Evolutionary conservation across 2,888 invertebrate species (phyloP).

Genomic region (Drosophila basisetae): DNA sequence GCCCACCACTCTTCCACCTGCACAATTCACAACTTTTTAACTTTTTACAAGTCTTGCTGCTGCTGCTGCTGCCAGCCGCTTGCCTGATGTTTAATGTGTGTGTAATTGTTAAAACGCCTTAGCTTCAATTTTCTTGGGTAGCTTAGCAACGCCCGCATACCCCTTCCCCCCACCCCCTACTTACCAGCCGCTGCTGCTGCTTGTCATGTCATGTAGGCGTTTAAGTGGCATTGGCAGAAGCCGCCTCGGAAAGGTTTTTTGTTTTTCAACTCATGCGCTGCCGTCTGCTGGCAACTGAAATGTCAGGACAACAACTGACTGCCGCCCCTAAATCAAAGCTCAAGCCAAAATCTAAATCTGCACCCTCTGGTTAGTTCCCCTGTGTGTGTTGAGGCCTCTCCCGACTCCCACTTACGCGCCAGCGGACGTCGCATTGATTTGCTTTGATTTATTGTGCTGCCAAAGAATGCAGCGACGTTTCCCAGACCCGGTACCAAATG

Average conservation of each 20-base stretch:
- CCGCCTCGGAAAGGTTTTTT: conserved; percentile 19
- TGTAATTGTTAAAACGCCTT: conserved; percentile 79
- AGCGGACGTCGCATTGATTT: conserved; percentile 80
- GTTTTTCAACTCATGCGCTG: neutral
- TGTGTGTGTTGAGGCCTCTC: neutral
- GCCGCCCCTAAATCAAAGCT: conserved; percentile 63
- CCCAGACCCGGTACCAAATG: conserved; percentile 39
- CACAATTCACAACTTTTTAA: conserved; percentile 33
- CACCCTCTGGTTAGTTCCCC: neutral
- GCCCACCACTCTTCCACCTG: conserved; percentile 16
- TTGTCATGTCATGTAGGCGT: conserved; percentile 68
- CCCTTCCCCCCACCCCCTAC: neutral
- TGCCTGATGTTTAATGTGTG: conserved; percentile 75
- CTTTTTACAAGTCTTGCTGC: conserved; percentile 39
- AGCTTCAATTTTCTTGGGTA: conserved; percentile 35
- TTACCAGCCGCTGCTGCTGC: conserved; percentile 10
- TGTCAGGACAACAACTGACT: conserved; percentile 58
- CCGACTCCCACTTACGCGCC: conserved; percentile 1
- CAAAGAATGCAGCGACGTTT: conserved; percentile 63
- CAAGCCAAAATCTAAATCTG: neutral
- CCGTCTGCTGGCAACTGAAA: conserved; percentile 24
- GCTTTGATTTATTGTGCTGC: conserved; percentile 84
- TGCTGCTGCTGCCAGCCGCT: conserved; percentile 9
- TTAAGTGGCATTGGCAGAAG: conserved; percentile 59
- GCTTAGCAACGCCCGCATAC: conserved; percentile 18